A percentile compares a stretch with the other conserved stretches of the same genome.
phyloP scores from a whole-genome alignment of 1,140 invertebrate species.

The Meloidogyne floridensis region DNA sequence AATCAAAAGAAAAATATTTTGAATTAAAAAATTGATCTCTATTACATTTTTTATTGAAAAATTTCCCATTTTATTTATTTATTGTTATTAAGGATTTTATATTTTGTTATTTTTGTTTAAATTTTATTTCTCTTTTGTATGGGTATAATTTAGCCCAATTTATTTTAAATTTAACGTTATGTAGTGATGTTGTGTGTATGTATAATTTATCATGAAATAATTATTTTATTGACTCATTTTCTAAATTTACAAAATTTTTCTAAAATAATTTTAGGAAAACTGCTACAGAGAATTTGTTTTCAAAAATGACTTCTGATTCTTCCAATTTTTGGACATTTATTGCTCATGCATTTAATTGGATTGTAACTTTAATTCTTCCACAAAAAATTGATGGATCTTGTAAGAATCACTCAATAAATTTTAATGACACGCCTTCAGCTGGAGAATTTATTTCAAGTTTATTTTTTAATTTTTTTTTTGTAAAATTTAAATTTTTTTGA shows the following conservation, averaged over 20 bases:
- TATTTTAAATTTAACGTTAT: no score
- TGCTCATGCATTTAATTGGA: conserved; percentile 16
- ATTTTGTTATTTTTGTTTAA: no score
- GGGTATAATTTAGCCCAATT: no score
- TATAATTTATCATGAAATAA: no score
- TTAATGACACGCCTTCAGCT: conserved; percentile 17
- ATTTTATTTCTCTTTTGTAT: no score
- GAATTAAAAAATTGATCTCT: neutral
- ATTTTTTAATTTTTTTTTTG: conserved; percentile 7
- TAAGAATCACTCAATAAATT: conserved; percentile 15
- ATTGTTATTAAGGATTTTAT: no score
- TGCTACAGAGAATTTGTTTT: neutral
- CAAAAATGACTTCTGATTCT: neutral
- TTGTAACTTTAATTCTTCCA: conserved; percentile 26
- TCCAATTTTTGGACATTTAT: conserved; percentile 32
- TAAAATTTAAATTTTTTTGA: neutral
- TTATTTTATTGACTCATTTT: no score
- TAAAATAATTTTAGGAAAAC: no score
- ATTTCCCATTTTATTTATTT: neutral
- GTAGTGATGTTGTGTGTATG: no score
- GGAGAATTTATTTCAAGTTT: conserved; percentile 23
- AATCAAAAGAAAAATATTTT: neutral
- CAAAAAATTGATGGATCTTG: conserved; percentile 20
- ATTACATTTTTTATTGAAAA: neutral
- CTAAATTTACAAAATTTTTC: no score